Conservation (phyloP, 2,797 vertebrate genomes). For the Syndactyla subalaris region DNA sequence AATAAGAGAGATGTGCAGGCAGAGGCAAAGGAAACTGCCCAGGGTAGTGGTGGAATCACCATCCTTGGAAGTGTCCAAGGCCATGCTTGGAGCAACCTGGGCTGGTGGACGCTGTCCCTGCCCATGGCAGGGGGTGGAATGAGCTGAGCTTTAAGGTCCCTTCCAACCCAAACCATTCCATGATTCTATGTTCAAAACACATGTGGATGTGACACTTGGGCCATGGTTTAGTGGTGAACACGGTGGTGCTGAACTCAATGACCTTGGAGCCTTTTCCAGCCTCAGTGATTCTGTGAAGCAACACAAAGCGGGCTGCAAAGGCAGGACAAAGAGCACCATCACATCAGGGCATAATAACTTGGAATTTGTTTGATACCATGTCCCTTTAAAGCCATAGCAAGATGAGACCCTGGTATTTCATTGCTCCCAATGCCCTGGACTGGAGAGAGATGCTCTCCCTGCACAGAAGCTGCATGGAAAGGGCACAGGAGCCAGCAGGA, state of each 20-base stretch:
- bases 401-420: too few species aligned
- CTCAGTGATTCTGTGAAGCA: accelerated
- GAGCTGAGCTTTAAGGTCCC: background rate
- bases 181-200: background rate
- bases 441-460: background rate
- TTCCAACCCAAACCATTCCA: background rate
- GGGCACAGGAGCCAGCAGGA: background rate
- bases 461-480: background rate
- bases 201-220: background rate
- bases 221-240: background rate
- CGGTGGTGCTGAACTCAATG: accelerated
- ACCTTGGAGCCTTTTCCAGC: background rate
- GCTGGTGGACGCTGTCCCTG: background rate
- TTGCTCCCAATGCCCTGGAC: background rate
- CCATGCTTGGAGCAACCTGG: background rate
- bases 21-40: background rate
- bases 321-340: background rate
- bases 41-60: background rate
- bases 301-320: background rate
- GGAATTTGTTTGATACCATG: accelerated
- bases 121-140: background rate
- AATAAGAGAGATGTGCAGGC: too few species aligned
- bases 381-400: background rate
- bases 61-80: background rate
- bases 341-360: background rate